Base-by-base conservation (phyloP, 1,140 invertebrate species). In the Galleria mellonella region DNA sequence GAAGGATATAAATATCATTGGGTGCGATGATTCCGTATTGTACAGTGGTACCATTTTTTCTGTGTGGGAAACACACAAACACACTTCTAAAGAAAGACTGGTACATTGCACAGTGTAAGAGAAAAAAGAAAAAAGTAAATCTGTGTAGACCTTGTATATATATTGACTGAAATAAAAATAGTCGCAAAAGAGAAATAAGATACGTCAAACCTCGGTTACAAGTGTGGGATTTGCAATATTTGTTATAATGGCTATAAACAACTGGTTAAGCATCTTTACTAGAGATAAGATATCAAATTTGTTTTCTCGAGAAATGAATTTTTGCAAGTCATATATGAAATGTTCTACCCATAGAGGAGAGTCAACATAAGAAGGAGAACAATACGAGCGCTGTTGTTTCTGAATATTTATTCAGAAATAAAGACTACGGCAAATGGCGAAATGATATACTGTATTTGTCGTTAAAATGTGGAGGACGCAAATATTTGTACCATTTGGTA, bases 51-150 rank as follows among this genome's bases (percentile, higher is more conserved):
- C 42, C 72, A 74, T 15, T 75, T 68, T 32, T 36, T 48, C 7
- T 72, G 72, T 37, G 69, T 75, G 0, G 72, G 68, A 1, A 59
- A n/a, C n/a, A n/a, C n/a, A n/a, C n/a, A n/a, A n/a, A n/a, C n/a
- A n/a, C n/a, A n/a, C n/a, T n/a, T n/a, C n/a, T n/a, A n/a, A n/a
- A n/a, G n/a, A n/a, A n/a, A n/a, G n/a, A n/a, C n/a, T n/a, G n/a
- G n/a, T n/a, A n/a, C n/a, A n/a, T n/a, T n/a, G n/a, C n/a, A n/a
- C n/a, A n/a, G n/a, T n/a, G n/a, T n/a, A n/a, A n/a, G n/a, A n/a
- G n/a, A n/a, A n/a, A n/a, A n/a, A n/a, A n/a, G n/a, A n/a, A n/a
- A n/a, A n/a, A n/a, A n/a, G n/a, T n/a, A n/a, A n/a, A n/a, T n/a
- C n/a, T n/a, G n/a, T n/a, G n/a, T n/a, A n/a, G n/a, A n/a, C n/a